Evolutionary conservation across 1,140 invertebrate genomes (phyloP), one percentile per base, ranked within the genome.

Genomic region (Callitettix versicolor): DNA sequence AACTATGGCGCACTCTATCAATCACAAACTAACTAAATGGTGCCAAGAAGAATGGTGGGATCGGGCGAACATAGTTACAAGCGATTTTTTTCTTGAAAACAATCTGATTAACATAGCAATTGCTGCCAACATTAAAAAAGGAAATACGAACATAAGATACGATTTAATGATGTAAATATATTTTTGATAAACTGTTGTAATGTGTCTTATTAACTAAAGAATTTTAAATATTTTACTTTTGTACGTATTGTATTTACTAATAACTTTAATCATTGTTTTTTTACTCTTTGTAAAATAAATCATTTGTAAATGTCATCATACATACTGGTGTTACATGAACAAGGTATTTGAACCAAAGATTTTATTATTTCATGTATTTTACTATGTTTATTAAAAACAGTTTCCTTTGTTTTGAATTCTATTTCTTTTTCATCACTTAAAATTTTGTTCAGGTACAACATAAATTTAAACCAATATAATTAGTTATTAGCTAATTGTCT

Each of bases 41-140:
- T 53, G 44, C 30, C 18, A 79, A 58, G 63, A 76, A 47, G 68
- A 76, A 40, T 86, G 81, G 78, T 77, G 79, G 66, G 70, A 77
- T 2, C 73, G 79, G 53, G 77, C 82, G 3, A 88, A 87, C 62
- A 80, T 88, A 22, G 74, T 88, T 0, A 80, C 86, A 0, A 81
- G 79, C 1, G 87, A 90, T 66, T 90, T 85, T 67, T 88, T 88
- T 66, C 71, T 87, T 5, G 84, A 81, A 11, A 87, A 81, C 60
- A 82, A 88, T 67, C 70, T 89, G 9, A 78, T 88, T 17, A 78
- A 84, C 53, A 69, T 84, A 3, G 78, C 84, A 2, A 50, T 63
- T 20, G 43, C 49, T 2, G 50, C 60, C 5, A 63, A 63, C 50
- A 22, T 63, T 11, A 36, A 54, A 14, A 62, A 58, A 34, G 61